phyloP scores from a whole-genome alignment of 2,888 invertebrate genomes.

The Caenorhabditis wallacei region DNA sequence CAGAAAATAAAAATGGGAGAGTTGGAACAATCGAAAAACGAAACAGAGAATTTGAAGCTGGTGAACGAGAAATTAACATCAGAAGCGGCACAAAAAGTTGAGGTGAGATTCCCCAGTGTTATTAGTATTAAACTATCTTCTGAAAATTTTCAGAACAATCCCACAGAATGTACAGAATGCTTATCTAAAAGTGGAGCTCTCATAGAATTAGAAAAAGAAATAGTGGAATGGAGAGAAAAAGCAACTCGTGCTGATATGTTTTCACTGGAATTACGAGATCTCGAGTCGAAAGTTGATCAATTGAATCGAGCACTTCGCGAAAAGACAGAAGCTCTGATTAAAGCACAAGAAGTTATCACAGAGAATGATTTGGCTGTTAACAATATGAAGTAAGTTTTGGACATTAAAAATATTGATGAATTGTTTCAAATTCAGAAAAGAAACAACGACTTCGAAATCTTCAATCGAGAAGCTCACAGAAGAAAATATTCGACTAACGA shows the following conservation, averaged over 20 bases:
- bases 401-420: neutral
- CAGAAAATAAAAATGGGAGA: slow-evolving; percentile 51
- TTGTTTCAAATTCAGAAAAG: slow-evolving; percentile 19
- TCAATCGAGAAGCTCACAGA: slow-evolving; percentile 50
- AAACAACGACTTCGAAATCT: slow-evolving; percentile 31
- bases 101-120: neutral
- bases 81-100: slow-evolving; percentile 44
- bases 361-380: slow-evolving; percentile 58
- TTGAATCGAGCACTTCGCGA: slow-evolving; percentile 54
- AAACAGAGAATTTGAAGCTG: slow-evolving; percentile 43
- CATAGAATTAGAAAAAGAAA: slow-evolving; percentile 45
- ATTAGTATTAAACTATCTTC: neutral
- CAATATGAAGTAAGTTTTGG: slow-evolving; percentile 12
- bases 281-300: slow-evolving; percentile 62
- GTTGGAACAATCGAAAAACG: slow-evolving; percentile 32
- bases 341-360: slow-evolving; percentile 63
- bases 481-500: slow-evolving; percentile 47
- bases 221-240: slow-evolving; percentile 53
- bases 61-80: slow-evolving; percentile 49
- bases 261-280: slow-evolving; percentile 54
- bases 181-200: slow-evolving; percentile 39
- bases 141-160: slow-evolving; percentile 49
- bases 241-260: slow-evolving; percentile 54
- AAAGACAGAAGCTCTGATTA: slow-evolving; percentile 58
- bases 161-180: slow-evolving; percentile 54